Evolutionary conservation across 1,140 invertebrate genomes (phyloP), one percentile per base, ranked within the genome.

Genomic region (Drosophila orosa): DNA sequence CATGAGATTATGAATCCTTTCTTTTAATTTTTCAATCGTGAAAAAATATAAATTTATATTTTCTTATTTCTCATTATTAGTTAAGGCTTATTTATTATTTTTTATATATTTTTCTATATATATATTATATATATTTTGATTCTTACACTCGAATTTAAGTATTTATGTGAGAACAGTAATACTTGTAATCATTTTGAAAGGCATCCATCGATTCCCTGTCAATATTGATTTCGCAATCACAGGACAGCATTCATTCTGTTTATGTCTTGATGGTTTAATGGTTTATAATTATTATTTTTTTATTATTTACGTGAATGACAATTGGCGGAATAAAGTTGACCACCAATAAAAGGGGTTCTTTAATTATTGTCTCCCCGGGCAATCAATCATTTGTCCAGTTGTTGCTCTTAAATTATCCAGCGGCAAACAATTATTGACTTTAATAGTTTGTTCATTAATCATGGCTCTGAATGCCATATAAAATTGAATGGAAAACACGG

Each of bases 141-240:
- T n/a, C n/a, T n/a, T n/a, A n/a, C n/a, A n/a, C n/a, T n/a, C n/a
- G n/a, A n/a, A n/a, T n/a, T n/a, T n/a, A n/a, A n/a, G n/a, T n/a
- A n/a, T n/a, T n/a, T n/a, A n/a, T n/a, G n/a, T n/a, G n/a, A n/a
- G n/a, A n/a, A n/a, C n/a, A n/a, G n/a, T 24, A 5, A n/a, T 8
- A 24, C 5, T 15, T 3, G 22, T 47, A 29, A 29, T 29, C 5
- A 29, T 17, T 50, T 27, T 13, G 8, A 31, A 31, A 19, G 17
- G 0, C 6, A 17, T 17, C 24, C 25, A 17, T 27, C 15, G 15
- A 29, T 45, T 15, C 22, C 7, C 8, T 47, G 44, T 67, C 35
- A 69, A 80, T 89, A 87, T 87, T 83, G 69, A 83, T 80, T 74
- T 80, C 60, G 52, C 58, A 78, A 78, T 77, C 73, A 83, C 57